Conservation (phyloP, 2,113 vertebrate genomes). For the Aegotheles bennettii region DNA sequence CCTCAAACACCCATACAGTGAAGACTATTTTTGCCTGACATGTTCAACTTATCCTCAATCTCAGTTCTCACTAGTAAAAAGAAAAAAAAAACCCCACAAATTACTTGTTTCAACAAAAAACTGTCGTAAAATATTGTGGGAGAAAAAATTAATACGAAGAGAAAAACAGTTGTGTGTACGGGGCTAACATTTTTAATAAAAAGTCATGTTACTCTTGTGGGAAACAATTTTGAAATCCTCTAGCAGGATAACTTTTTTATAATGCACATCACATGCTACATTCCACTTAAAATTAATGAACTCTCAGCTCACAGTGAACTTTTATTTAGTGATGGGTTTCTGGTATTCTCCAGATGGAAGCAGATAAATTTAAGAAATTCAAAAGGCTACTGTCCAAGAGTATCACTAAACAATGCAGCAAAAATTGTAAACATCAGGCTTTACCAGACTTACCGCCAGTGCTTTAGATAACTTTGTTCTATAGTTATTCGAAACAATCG, state of each 20-base stretch:
- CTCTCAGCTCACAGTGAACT: neutral
- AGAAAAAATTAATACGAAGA: rapidly evolving
- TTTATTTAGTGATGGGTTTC: neutral
- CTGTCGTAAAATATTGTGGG: neutral
- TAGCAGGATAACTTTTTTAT: neutral
- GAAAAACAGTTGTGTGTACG: neutral
- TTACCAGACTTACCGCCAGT: constrained; percentile 85
- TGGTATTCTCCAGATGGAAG: neutral
- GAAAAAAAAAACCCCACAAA: neutral
- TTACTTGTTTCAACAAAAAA: neutral
- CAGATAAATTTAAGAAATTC: neutral
- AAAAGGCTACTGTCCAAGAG: neutral
- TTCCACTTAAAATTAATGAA: neutral
- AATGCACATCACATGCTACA: neutral
- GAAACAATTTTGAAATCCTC: neutral
- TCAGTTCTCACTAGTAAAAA: neutral
- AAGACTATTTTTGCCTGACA: neutral
- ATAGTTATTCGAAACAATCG: constrained; percentile 89
- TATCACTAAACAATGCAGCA: neutral
- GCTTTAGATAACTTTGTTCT: constrained; percentile 91
- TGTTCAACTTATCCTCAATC: neutral
- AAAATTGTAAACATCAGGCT: neutral
- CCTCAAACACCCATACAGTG: neutral
- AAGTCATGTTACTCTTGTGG: neutral
- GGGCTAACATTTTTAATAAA: neutral